Percentiles rank a stretch among this genome's conserved stretches.
Conservation (phyloP, 2,888 invertebrate genomes). For the Piscicola geometra region DNA sequence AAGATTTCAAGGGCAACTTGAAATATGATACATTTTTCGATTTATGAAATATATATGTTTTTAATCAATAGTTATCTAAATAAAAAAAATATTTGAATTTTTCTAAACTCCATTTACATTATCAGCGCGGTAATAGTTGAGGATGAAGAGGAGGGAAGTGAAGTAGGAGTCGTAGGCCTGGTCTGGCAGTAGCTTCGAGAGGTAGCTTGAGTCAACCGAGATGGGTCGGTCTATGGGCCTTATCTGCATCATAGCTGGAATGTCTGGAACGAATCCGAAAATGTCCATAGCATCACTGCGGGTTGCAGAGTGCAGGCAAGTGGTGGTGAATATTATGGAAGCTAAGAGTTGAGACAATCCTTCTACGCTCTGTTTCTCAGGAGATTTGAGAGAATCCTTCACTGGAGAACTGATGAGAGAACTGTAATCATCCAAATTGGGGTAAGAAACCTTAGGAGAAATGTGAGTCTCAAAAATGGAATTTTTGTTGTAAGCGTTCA, state of each 20-base stretch:
- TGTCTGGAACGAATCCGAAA: conserved; percentile 41
- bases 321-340: conserved; percentile 40
- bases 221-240: conserved; percentile 29
- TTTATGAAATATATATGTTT: background rate
- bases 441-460: background rate
- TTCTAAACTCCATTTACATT: conserved; percentile 19
- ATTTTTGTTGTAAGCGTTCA: background rate
- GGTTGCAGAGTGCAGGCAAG: conserved; percentile 41
- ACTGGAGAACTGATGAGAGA: background rate
- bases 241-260: conserved; percentile 42
- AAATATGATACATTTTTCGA: background rate
- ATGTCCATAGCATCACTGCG: conserved; percentile 42
- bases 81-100: conserved; percentile 1
- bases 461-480: background rate
- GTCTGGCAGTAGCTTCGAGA: conserved; percentile 41
- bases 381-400: background rate
- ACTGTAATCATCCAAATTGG: background rate
- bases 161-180: conserved; percentile 42
- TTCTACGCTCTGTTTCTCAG: background rate
- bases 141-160: conserved; percentile 39
- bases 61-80: conserved; percentile 5
- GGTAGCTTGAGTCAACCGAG: conserved; percentile 32
- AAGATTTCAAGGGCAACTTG: background rate
- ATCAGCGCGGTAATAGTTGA: conserved; percentile 39
- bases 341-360: conserved; percentile 29